These are phyloP conservation scores for Leptinotarsa rubiginosa DNA, from an alignment of 2,888 invertebrate species.

Conservation along the genomic window DNA sequence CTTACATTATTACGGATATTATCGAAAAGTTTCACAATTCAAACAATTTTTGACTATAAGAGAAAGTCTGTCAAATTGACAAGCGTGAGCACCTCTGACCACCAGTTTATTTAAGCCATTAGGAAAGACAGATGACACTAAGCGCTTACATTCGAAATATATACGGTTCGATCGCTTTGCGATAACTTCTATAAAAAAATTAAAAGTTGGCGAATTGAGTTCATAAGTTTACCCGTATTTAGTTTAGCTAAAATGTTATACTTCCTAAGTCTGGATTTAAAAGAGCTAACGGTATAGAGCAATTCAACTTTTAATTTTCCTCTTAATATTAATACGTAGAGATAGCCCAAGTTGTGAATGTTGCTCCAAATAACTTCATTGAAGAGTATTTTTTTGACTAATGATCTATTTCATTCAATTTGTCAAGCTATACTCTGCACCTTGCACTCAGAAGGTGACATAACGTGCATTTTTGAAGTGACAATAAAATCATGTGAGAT, in stretches of 20 bases:
- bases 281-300: conserved; percentile 40
- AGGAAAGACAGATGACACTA: conserved; percentile 66
- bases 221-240: conserved; percentile 38
- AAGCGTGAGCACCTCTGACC: conserved; percentile 42
- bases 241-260: conserved; percentile 37
- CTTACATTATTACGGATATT: conserved; percentile 56
- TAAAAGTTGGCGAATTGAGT: conserved; percentile 29
- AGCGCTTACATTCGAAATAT: conserved; percentile 44
- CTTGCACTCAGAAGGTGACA: no score
- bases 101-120: conserved; percentile 55
- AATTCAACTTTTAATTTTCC: conserved; percentile 38
- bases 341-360: conserved; percentile 21
- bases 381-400: no score
- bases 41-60: conserved; percentile 52
- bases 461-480: no score
- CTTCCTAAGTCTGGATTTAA: conserved; percentile 41
- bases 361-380: no score
- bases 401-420: no score
- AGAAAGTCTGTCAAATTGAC: conserved; percentile 41
- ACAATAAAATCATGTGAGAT: no score
- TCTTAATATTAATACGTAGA: conserved; percentile 37
- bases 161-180: conserved; percentile 33
- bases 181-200: conserved; percentile 27
- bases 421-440: no score
- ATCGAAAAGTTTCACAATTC: conserved; percentile 56